Evolutionary conservation across 2,113 vertebrate genomes (phyloP), one percentile per base, ranked within the genome.

Genomic region (Myrmophylax atrothorax): DNA sequence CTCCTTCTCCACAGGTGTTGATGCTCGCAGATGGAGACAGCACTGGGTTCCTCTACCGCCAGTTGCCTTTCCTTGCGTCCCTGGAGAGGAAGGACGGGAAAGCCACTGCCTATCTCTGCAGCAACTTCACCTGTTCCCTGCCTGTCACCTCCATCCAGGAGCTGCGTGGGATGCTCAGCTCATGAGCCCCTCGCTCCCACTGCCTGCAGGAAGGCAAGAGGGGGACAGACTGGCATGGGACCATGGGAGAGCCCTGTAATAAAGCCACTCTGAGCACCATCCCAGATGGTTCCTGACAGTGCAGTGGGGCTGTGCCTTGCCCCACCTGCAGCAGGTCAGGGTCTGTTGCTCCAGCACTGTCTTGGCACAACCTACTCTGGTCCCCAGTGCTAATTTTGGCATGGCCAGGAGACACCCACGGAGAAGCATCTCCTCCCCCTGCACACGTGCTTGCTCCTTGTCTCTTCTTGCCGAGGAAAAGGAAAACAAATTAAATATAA

Each of bases 81-180:
- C 97, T 99, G 97, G 89, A 97, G 66, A 94, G 97, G 52, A 98
- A 97, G 84, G 98, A 98, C 3, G 98, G 97, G 6, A 98, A 96
- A 37, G 98, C 99, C 94, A 99, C 99, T 0, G 99, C 98, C 38
- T 99, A 99, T 4, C 58, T 99, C 80, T 99, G 98, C 97, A 98
- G 98, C 97, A 98, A 98, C 96, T 99, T 98, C 31, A 56, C 98
- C 62, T 99, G 99, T 74, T 98, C 98, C 2, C 97, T 99, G 87
- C 99, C 99, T 1, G 83, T 99, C 97, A 99, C 98, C 1, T 98
- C 98, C 18, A 97, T 98, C 29, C 97, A 97, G 68, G 99, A 99
- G 40, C 97, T 99, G 24, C 97, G 97, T 23, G 98, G 96, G 64
- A 96, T 98, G 42, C 98, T 99, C 68, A 97, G 98, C 85, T 76